Evolutionary conservation across 2,797 vertebrate genomes (phyloP).

Genomic region (Phoxinus dragarum): DNA sequence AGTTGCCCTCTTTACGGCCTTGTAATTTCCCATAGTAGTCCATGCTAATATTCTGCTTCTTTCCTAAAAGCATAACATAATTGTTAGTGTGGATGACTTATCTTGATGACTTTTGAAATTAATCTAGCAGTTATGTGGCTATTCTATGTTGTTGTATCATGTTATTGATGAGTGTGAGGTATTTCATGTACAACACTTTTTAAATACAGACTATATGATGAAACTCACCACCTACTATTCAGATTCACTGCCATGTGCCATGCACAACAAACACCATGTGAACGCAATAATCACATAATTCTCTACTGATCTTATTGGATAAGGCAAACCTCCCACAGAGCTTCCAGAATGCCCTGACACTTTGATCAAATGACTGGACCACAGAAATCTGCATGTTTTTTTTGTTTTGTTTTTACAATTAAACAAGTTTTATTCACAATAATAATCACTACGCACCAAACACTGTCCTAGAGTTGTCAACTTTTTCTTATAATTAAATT

Average conservation of each 20-base stretch:
- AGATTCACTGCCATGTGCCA: constrained; percentile 66
- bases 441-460: constrained; percentile 65
- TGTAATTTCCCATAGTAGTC: background rate
- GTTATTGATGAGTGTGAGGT: background rate
- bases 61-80: background rate
- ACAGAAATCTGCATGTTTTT: constrained; percentile 18
- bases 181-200: background rate
- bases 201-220: background rate
- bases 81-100: background rate
- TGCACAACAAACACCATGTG: constrained; percentile 73
- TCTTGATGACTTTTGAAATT: background rate
- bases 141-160: background rate
- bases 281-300: constrained; percentile 76
- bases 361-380: constrained; percentile 62
- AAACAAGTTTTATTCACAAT: constrained; percentile 75
- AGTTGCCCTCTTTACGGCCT: constrained; percentile 65
- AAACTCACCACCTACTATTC: background rate
- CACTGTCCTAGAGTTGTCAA: constrained; percentile 61
- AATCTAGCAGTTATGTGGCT: background rate
- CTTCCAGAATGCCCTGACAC: constrained; percentile 56
- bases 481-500: constrained; percentile 64
- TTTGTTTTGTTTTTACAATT: constrained; percentile 22
- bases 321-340: constrained; percentile 70
- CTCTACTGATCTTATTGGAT: constrained; percentile 74
- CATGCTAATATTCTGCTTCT: background rate